These are phyloP conservation scores for Athene noctua DNA, from an alignment of 2,113 vertebrate genomes.

Conservation along the genomic window DNA sequence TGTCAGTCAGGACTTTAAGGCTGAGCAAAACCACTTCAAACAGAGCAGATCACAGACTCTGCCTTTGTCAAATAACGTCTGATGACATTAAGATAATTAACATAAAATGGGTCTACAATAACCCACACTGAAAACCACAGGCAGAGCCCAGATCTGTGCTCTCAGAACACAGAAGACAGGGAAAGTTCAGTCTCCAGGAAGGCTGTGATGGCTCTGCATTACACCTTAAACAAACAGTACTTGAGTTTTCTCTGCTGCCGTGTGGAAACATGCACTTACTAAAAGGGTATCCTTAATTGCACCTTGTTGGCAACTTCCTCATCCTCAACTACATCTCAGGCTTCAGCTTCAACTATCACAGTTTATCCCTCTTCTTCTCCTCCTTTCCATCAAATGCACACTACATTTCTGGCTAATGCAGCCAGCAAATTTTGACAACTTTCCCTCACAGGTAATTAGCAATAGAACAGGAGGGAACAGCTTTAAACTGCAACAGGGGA, in stretches of 20 bases:
- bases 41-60: conserved; percentile 31
- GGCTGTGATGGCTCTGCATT: neutral
- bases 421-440: neutral
- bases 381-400: neutral
- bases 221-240: neutral
- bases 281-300: neutral
- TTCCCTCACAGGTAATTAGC: neutral
- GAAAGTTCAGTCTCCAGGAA: neutral
- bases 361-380: neutral
- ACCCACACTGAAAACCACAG: conserved; percentile 60
- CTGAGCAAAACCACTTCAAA: conserved; percentile 65
- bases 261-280: neutral
- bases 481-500: no score
- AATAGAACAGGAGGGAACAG: no score
- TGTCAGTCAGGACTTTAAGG: conserved; percentile 29
- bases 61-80: conserved; percentile 39
- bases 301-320: neutral
- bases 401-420: neutral
- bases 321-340: neutral
- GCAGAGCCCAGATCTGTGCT: neutral
- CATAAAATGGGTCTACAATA: conserved; percentile 37
- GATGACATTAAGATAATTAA: conserved; percentile 47
- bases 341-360: neutral
- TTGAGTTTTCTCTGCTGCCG: neutral
- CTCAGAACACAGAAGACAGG: neutral